Evolutionary conservation across 2,113 vertebrate species (phyloP).

Genomic region (Osmerus eperlanus): DNA sequence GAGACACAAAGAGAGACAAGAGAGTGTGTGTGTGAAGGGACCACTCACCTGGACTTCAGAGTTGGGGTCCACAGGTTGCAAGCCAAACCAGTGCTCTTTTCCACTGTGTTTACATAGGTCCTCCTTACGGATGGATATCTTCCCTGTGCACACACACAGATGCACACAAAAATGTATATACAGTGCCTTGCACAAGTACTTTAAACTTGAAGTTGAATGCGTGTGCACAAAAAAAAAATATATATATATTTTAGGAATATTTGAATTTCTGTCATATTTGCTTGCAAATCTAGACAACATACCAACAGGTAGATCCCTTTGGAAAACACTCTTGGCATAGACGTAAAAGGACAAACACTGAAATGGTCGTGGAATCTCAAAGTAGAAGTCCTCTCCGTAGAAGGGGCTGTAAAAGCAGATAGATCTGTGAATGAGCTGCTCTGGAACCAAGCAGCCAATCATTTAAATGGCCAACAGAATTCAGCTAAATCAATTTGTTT

Average conservation of each 20-base stretch:
- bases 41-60: slow-evolving; percentile 94
- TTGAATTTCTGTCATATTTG: background rate
- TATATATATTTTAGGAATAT: background rate
- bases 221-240: background rate
- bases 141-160: slow-evolving; percentile 73
- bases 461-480: background rate
- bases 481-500: too few species aligned
- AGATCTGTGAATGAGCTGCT: slow-evolving; percentile 13
- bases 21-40: too few species aligned
- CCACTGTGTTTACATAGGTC: slow-evolving; percentile 88
- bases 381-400: slow-evolving; percentile 98
- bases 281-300: slow-evolving; percentile 45
- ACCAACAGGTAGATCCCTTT: slow-evolving; percentile 92
- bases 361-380: slow-evolving; percentile 96
- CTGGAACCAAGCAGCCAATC: slow-evolving; percentile 15
- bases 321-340: slow-evolving; percentile 94
- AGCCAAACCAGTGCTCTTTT: slow-evolving; percentile 91
- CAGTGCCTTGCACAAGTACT: slow-evolving; percentile 20
- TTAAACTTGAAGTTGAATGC: background rate
- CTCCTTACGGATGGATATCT: slow-evolving; percentile 95
- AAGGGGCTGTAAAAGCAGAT: slow-evolving; percentile 80
- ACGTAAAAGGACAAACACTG: slow-evolving; percentile 98
- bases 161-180: slow-evolving; percentile 64
- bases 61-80: slow-evolving; percentile 92
- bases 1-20: too few species aligned